Conservation (phyloP, 2,797 vertebrate species). For the Enteromius mattozi region DNA sequence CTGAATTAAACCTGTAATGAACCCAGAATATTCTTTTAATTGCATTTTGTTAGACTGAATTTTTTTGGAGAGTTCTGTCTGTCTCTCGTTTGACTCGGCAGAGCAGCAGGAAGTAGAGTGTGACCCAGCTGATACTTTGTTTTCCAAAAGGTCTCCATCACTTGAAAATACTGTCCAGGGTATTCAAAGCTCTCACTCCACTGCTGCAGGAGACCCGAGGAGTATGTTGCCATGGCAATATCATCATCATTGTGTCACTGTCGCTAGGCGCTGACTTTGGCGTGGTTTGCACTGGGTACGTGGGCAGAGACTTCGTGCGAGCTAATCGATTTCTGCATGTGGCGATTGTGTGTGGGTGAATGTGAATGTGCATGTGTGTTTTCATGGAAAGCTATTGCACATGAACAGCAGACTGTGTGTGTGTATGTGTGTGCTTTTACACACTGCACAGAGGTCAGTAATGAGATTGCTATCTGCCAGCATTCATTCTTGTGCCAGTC, state of each 20-base stretch:
- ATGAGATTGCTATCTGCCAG: constrained; percentile 62
- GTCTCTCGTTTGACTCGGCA: not conserved
- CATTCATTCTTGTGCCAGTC: constrained; percentile 53
- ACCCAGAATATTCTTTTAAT: not conserved
- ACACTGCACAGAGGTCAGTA: constrained; percentile 57
- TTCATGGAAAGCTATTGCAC: constrained; percentile 42
- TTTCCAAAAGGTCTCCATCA: constrained; percentile 30
- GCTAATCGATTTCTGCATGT: constrained; percentile 51
- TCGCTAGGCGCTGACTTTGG: constrained; percentile 52
- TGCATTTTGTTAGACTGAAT: not conserved
- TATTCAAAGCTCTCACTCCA: constrained; percentile 43
- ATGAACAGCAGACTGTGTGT: constrained; percentile 10
- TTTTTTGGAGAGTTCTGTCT: not conserved
- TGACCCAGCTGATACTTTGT: constrained; percentile 34
- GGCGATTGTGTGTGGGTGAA: constrained; percentile 29
- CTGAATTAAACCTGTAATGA: not conserved
- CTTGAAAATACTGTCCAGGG: constrained; percentile 11
- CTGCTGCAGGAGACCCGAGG: constrained; percentile 39
- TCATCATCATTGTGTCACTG: constrained; percentile 56
- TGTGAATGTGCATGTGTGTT: constrained; percentile 28
- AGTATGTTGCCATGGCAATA: constrained; percentile 57
- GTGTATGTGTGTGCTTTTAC: not conserved
- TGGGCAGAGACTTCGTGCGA: constrained; percentile 52
- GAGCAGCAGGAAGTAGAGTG: constrained; percentile 14
- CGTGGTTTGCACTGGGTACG: constrained; percentile 12